phyloP scores from a whole-genome alignment of 2,888 invertebrate species.

The Gymnocheta viridis region DNA sequence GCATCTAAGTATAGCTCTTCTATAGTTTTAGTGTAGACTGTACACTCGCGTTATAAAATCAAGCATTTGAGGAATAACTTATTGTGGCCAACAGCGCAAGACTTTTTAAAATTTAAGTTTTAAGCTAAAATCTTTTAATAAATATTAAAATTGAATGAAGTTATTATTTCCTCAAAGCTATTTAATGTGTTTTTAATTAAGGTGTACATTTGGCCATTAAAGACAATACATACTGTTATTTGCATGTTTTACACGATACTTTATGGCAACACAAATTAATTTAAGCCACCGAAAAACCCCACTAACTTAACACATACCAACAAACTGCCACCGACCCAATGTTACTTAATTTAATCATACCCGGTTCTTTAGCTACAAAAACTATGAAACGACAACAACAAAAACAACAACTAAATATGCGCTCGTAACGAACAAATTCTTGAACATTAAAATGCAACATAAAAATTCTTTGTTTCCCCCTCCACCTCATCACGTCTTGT shows the following conservation, averaged over 20 bases:
- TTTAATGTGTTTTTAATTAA: constrained; percentile 33
- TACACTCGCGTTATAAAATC: too few species aligned
- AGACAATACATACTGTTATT: background rate
- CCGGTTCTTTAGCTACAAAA: background rate
- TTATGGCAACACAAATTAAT: constrained; percentile 42
- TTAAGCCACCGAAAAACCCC: background rate
- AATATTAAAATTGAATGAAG: background rate
- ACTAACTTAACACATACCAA: background rate
- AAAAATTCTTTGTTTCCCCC: constrained; percentile 2
- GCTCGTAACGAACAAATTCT: constrained; percentile 5
- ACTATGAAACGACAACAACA: background rate
- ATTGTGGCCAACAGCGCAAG: too few species aligned
- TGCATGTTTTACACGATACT: constrained; percentile 60
- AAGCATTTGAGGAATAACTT: too few species aligned
- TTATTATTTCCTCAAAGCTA: background rate
- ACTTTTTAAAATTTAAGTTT: too few species aligned
- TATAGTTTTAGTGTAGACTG: too few species aligned
- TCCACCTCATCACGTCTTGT: background rate
- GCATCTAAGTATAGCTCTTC: too few species aligned
- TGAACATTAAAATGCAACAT: constrained; percentile 33
- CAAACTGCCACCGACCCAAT: background rate
- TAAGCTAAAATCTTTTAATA: too few species aligned
- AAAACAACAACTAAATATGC: too few species aligned
- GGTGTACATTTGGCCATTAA: constrained; percentile 7
- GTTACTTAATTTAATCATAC: constrained; percentile 30